Evolutionary conservation across 2,888 invertebrate genomes (phyloP), one percentile per base, ranked within the genome.

Genomic region (Spatulosminthurus flaviceps): DNA sequence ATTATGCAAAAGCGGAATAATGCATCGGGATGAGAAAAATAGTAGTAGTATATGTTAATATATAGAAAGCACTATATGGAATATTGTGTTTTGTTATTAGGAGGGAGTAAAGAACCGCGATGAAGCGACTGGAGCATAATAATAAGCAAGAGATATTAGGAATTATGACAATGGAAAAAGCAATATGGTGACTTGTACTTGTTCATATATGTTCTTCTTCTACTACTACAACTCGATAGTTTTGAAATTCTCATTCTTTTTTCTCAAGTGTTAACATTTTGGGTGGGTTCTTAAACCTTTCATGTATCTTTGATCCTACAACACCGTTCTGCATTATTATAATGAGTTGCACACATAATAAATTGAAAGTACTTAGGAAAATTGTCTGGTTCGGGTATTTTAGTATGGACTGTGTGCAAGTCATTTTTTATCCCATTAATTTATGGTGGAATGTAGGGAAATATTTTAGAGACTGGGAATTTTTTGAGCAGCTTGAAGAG

Each of bases 81-180:
- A 51, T 19, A 11, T 4, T 51, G 51, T 19, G 16, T 51, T 41
- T 41, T 41, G 9, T 41, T 9, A 34, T 51, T 51, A 19, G 16
- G 51, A 51, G 51, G 16, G 51, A 11, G 51, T n/a, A n/a, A n/a
- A 51, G 51, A 51, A 51, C 51, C 51, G 51, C 51, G 51, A n/a
- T n/a, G n/a, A 16, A 51, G 51, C 51, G 51, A 19, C 51, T 51
- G 51, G 51, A 51, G 51, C 51, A 51, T 51, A 51, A 51, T 51
- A 51, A 51, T 51, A 51, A 51, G 51, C 51, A 51, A 51, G 51
- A 51, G 9, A n/a, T n/a, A n/a, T n/a, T n/a, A 51, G 51, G 51
- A 51, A 51, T 51, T 51, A 51, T 51, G 51, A 51, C 51, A 9
- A 51, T 51, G 51, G 9, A 51, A 51, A 11, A n/a, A 19, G n/a